Conservation (phyloP, 30 jellyfish, hydroid and myxozoan genomes). For the Aurelia sp. region DNA sequence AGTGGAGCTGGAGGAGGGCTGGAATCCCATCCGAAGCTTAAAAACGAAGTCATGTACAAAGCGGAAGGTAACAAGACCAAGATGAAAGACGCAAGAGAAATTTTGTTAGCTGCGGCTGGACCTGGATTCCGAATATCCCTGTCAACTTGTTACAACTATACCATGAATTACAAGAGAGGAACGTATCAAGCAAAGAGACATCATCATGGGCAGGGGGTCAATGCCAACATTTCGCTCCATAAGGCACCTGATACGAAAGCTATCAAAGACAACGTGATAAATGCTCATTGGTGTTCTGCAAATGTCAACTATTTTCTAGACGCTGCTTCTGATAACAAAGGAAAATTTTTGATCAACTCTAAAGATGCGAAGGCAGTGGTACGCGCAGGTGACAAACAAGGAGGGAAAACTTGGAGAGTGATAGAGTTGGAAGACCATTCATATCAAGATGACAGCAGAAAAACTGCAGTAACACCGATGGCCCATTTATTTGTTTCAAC, state of each 20-base stretch:
- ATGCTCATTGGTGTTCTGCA: slow-evolving; percentile 22
- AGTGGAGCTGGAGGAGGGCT: slow-evolving; percentile 6
- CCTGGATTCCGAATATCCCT: slow-evolving; percentile 5
- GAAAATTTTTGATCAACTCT: background rate
- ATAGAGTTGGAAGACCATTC: background rate
- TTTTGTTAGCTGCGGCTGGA: slow-evolving; percentile 2
- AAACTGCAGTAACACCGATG: slow-evolving; percentile 15
- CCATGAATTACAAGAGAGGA: slow-evolving; percentile 11
- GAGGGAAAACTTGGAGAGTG: slow-evolving; percentile 15
- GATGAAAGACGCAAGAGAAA: slow-evolving; percentile 10
- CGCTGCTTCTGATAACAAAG: background rate
- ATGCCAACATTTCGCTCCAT: slow-evolving; percentile 22
- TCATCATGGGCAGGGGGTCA: slow-evolving; percentile 19
- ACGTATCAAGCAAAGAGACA: slow-evolving; percentile 22
- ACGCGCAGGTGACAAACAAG: background rate
- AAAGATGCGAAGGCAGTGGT: slow-evolving; percentile 1
- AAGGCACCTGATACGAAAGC: slow-evolving; percentile 9
- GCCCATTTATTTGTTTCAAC: slow-evolving; percentile 15
- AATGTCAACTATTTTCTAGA: background rate
- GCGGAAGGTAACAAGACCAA: slow-evolving; percentile 2
- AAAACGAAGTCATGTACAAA: slow-evolving; percentile 7
- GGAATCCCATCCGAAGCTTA: slow-evolving; percentile 15
- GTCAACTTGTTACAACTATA: slow-evolving; percentile 20
- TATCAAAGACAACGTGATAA: background rate
- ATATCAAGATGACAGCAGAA: slow-evolving; percentile 20